These are phyloP conservation scores for Nyleta sp. DNA, from an alignment of 2,888 invertebrate species.

Conservation along the genomic window DNA sequence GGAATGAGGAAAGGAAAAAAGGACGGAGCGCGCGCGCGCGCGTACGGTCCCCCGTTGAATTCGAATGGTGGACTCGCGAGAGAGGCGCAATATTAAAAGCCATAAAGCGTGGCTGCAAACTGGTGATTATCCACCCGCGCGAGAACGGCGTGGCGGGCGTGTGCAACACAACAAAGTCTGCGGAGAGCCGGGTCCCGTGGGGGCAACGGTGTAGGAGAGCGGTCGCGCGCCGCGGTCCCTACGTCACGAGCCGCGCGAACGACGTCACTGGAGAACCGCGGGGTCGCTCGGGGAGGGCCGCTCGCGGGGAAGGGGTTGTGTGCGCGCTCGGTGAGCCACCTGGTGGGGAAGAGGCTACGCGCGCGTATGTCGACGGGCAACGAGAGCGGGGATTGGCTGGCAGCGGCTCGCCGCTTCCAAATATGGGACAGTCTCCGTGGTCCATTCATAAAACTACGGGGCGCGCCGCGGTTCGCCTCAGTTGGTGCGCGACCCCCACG, in stretches of 20 bases:
- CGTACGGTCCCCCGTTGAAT: too few relatives aligned
- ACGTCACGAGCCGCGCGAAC: constrained; percentile 38
- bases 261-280: constrained; percentile 74
- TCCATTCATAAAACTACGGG: constrained; percentile 93
- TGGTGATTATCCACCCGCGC: too few relatives aligned
- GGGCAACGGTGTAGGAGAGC: constrained; percentile 54
- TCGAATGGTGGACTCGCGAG: too few relatives aligned
- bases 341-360: constrained; percentile 54
- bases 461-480: constrained; percentile 86
- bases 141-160: too few relatives aligned
- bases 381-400: constrained; percentile 84
- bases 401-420: constrained; percentile 87
- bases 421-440: constrained; percentile 90
- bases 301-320: constrained; percentile 44
- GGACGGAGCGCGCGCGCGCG: neutral
- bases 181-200: too few relatives aligned
- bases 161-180: too few relatives aligned
- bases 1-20: neutral
- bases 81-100: too few relatives aligned
- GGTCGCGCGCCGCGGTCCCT: constrained; percentile 56
- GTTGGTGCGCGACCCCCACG: constrained; percentile 84
- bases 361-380: constrained; percentile 66
- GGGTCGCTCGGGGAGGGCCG: constrained; percentile 37
- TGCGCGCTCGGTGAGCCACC: constrained; percentile 40
- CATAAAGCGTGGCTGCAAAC: too few relatives aligned